A percentile compares a stretch with the other conserved stretches of the same genome.
Conservation (phyloP, 1,140 invertebrate species). For the Musca vetustissima region DNA sequence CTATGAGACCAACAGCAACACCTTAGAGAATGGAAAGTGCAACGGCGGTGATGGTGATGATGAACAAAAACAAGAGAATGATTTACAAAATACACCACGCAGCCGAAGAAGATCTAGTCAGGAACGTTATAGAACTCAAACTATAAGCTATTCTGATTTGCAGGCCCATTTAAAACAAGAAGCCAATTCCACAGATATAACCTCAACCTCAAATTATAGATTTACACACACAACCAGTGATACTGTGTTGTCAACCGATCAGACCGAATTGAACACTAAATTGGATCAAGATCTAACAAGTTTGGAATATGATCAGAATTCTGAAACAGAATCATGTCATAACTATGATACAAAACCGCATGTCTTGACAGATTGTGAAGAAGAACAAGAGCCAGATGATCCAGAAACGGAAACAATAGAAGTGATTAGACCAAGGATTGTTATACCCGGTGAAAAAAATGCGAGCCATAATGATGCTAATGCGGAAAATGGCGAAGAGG, state of each 20-base stretch:
- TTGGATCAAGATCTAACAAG: conserved; percentile 43
- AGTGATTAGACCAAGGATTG: conserved; percentile 57
- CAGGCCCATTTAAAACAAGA: background rate
- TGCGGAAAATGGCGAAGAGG: conserved; percentile 1
- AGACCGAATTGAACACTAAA: conserved; percentile 27
- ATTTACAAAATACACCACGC: conserved; percentile 12
- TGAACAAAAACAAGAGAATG: background rate
- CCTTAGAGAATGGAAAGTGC: background rate
- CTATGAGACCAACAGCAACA: background rate
- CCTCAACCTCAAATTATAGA: conserved; percentile 43
- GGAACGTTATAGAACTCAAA: conserved; percentile 49
- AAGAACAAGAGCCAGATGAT: background rate
- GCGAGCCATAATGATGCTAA: conserved; percentile 33
- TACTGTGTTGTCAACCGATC: conserved; percentile 32
- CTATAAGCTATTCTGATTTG: conserved; percentile 40
- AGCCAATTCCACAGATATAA: conserved; percentile 54
- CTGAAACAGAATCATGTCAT: conserved; percentile 56
- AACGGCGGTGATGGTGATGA: background rate
- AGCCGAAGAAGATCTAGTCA: conserved; percentile 41
- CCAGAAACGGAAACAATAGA: background rate
- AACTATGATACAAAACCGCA: conserved; percentile 37
- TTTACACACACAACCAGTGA: conserved; percentile 14
- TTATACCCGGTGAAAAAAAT: conserved; percentile 58
- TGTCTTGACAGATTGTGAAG: conserved; percentile 42
- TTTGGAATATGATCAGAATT: conserved; percentile 59